Conservation (phyloP, 2,888 invertebrate species). For the Drosophila koepferae region DNA sequence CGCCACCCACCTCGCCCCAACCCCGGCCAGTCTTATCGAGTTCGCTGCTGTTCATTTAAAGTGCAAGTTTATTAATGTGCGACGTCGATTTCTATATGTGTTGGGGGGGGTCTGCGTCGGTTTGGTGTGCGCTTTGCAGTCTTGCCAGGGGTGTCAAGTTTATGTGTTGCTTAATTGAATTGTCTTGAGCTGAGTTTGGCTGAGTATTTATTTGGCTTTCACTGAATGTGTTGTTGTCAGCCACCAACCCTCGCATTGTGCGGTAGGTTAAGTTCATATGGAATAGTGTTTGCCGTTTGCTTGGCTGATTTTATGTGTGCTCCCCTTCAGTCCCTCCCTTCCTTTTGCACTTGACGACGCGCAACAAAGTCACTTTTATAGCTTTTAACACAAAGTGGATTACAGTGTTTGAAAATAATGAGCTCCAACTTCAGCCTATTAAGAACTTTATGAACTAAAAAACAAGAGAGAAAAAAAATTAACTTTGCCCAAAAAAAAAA, state of each 20-base stretch:
- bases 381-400: conserved; percentile 58
- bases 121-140: conserved; percentile 9
- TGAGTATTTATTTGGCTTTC: conserved; percentile 38
- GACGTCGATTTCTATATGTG: conserved; percentile 40
- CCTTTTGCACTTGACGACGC: conserved; percentile 8
- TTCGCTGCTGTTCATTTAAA: conserved; percentile 66
- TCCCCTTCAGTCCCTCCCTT: not conserved
- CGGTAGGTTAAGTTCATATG: conserved; percentile 16
- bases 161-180: conserved; percentile 78
- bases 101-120: not conserved
- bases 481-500: conserved; percentile 33
- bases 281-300: conserved; percentile 1
- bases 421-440: conserved; percentile 53
- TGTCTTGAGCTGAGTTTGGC: conserved; percentile 65
- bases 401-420: conserved; percentile 53
- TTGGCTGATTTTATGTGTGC: conserved; percentile 10
- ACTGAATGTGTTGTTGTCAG: conserved; percentile 28
- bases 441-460: conserved; percentile 59
- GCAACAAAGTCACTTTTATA: conserved; percentile 29
- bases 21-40: conserved; percentile 16
- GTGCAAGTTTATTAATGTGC: conserved; percentile 72
- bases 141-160: conserved; percentile 62
- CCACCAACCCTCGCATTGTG: conserved; percentile 9
- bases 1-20: not conserved
- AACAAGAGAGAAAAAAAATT: conserved; percentile 23